A percentile compares a stretch with the other conserved stretches of the same genome.
These are phyloP conservation scores for Nomia melanderi DNA, from an alignment of 1,140 invertebrate genomes.

Conservation along the genomic window DNA sequence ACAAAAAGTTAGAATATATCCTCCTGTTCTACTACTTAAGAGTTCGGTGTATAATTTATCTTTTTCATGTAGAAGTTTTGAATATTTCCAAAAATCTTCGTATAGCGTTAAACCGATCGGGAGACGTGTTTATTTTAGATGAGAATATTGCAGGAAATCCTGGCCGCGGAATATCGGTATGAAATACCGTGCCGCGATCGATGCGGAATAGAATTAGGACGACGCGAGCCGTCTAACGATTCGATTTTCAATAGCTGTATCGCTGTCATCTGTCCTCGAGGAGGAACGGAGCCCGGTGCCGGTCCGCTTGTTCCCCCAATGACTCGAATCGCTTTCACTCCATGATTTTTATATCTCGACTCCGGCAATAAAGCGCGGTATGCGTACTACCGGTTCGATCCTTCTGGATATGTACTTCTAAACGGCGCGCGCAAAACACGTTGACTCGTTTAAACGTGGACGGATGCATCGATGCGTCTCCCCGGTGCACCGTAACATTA, in stretches of 20 bases:
- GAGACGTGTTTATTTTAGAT: too few relatives aligned
- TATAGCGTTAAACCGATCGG: too few relatives aligned
- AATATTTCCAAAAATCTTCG: too few relatives aligned
- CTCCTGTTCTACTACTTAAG: too few relatives aligned
- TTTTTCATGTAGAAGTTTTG: too few relatives aligned
- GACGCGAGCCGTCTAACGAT: slow-evolving; percentile 4
- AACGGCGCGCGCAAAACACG: neutral
- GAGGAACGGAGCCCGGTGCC: slow-evolving; percentile 14
- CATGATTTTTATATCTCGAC: slow-evolving; percentile 30
- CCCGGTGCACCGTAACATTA: too few relatives aligned
- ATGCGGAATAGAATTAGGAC: slow-evolving; percentile 9
- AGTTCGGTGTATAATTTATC: too few relatives aligned
- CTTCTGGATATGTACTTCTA: neutral
- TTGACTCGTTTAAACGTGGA: neutral
- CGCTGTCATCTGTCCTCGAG: slow-evolving; percentile 36
- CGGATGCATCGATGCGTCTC: neutral
- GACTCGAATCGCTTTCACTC: slow-evolving; percentile 32
- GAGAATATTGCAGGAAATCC: too few relatives aligned
- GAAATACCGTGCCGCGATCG: neutral
- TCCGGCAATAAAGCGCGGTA: slow-evolving; percentile 2
- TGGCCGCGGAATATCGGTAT: too few relatives aligned
- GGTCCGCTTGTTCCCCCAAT: slow-evolving; percentile 26
- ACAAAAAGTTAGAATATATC: too few relatives aligned
- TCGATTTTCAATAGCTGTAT: slow-evolving; percentile 40
- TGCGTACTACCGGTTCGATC: neutral